A percentile compares a stretch with the other conserved stretches of the same genome.
Evolutionary conservation across 2,797 vertebrate genomes (phyloP).

Genomic region (Sebastes vulpes): DNA sequence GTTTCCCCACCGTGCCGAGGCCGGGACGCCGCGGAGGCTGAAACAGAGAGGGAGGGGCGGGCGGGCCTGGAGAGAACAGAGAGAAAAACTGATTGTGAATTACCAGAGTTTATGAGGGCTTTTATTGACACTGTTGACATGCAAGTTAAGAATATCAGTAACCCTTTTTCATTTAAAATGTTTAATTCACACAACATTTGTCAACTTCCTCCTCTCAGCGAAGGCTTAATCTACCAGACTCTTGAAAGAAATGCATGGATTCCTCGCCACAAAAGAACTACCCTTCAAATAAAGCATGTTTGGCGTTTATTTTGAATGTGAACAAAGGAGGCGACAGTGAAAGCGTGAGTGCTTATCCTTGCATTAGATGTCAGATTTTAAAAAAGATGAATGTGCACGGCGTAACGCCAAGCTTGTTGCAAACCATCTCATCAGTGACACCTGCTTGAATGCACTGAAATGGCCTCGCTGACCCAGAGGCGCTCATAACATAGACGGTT

Average conservation of each 20-base stretch:
- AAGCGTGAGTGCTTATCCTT: background rate
- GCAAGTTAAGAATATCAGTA: background rate
- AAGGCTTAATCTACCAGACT: background rate
- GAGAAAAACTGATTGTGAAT: background rate
- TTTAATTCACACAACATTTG: background rate
- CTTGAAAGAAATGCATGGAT: background rate
- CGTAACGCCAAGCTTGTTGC: constrained; percentile 32
- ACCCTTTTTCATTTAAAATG: background rate
- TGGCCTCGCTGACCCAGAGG: background rate
- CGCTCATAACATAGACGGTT: background rate
- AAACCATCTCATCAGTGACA: constrained; percentile 43
- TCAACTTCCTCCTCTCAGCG: background rate
- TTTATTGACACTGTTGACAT: background rate
- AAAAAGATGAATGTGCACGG: background rate
- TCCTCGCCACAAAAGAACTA: background rate
- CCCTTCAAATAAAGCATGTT: background rate
- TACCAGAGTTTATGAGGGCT: background rate
- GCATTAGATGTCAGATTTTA: background rate
- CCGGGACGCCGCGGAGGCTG: constrained; percentile 98
- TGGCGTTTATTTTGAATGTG: background rate
- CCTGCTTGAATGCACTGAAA: constrained; percentile 62
- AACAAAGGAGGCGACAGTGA: background rate
- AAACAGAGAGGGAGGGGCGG: constrained; percentile 93
- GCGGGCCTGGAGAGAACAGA: constrained; percentile 81
- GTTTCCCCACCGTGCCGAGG: constrained; percentile 98